Conservation (phyloP, 1,140 invertebrate species). For the Lepidostoma basale region DNA sequence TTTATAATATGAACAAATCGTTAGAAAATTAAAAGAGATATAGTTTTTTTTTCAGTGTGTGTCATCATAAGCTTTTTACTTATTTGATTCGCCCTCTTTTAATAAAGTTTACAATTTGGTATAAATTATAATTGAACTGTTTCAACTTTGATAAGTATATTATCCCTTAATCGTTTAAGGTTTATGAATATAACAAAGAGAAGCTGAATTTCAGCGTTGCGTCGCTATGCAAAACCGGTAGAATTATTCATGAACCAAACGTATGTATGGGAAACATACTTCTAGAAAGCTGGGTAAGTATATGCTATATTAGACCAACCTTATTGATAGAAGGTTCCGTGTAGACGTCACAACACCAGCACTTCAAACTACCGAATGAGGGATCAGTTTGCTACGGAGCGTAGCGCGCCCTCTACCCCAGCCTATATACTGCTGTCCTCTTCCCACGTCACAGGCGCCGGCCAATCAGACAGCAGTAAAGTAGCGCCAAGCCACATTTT, state of each 20-base stretch:
- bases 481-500: conserved; percentile 29
- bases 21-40: no score
- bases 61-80: no score
- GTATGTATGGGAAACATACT: not conserved
- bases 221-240: not conserved
- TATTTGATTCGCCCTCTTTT: no score
- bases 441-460: conserved; percentile 29
- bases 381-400: conserved; percentile 27
- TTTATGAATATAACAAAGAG: not conserved
- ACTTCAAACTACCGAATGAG: conserved; percentile 25
- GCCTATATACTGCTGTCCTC: conserved; percentile 32
- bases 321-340: conserved; percentile 20
- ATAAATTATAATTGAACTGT: no score
- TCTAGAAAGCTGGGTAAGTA: not conserved
- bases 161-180: no score
- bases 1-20: no score
- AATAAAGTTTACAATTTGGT: no score
- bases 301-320: not conserved
- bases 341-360: conserved; percentile 21
- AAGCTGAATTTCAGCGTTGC: not conserved
- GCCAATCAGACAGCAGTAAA: conserved; percentile 27
- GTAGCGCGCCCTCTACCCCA: conserved; percentile 20
- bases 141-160: no score
- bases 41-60: no score
- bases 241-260: not conserved